Conservation (phyloP, 2,888 invertebrate genomes). For the Spodoptera picta region DNA sequence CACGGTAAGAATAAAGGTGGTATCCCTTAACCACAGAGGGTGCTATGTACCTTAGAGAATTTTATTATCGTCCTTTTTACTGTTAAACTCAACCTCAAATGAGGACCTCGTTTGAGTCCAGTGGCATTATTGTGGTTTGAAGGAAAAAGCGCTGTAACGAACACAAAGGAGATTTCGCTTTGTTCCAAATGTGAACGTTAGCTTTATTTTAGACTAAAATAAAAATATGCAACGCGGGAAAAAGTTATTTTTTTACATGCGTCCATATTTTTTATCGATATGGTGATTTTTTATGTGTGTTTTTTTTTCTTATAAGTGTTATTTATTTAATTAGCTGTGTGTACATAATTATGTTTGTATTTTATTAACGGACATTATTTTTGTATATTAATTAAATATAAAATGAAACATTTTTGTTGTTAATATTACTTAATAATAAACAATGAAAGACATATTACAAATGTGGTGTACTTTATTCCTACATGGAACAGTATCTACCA, state of each 20-base stretch:
- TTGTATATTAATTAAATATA: too few species aligned
- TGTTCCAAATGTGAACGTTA: conserved; percentile 45
- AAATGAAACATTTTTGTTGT: too few species aligned
- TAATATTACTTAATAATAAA: too few species aligned
- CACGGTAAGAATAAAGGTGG: conserved; percentile 13
- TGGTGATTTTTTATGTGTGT: not conserved
- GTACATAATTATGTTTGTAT: too few species aligned
- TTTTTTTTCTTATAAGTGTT: not conserved
- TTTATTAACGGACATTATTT: too few species aligned
- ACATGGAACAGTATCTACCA: not conserved
- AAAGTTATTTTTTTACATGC: conserved; percentile 11
- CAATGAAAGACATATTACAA: too few species aligned
- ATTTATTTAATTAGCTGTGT: not conserved
- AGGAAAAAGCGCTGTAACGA: conserved; percentile 58
- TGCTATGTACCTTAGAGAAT: conserved; percentile 58
- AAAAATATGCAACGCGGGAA: conserved; percentile 26
- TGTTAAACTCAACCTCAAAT: conserved; percentile 66
- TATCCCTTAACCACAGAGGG: conserved; percentile 30
- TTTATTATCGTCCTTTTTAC: conserved; percentile 62
- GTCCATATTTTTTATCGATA: conserved; percentile 12
- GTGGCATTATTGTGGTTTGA: conserved; percentile 68
- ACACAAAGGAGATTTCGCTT: conserved; percentile 56
- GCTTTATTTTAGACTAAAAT: conserved; percentile 32
- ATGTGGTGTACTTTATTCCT: too few species aligned
- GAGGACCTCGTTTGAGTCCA: conserved; percentile 64